A percentile compares a stretch with the other conserved stretches of the same genome.
Conservation (phyloP, 2,113 vertebrate species). For the Herpetotheres cachinnans region DNA sequence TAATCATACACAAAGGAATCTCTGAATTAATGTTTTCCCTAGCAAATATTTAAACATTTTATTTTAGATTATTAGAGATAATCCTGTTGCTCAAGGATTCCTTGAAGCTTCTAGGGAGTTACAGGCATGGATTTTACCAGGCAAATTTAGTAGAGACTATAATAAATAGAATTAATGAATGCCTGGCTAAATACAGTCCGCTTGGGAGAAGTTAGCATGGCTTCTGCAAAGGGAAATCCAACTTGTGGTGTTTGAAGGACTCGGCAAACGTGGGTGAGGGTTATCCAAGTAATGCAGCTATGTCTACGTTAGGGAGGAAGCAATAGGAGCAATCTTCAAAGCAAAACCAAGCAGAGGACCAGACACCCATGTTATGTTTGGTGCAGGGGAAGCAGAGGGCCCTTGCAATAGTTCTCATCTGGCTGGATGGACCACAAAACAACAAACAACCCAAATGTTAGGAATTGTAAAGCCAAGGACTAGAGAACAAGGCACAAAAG, state of each 20-base stretch:
- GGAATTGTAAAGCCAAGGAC: not conserved
- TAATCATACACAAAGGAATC: not conserved
- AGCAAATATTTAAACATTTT: not conserved
- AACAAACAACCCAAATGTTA: not conserved
- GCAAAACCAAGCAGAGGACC: not conserved
- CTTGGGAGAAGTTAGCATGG: not conserved
- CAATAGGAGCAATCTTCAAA: not conserved
- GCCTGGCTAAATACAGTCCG: not conserved
- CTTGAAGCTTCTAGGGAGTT: not conserved
- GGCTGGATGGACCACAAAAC: not conserved
- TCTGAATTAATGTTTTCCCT: not conserved
- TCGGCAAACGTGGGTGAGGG: not conserved
- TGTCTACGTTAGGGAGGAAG: not conserved
- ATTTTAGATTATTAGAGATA: not conserved
- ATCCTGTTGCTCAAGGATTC: not conserved
- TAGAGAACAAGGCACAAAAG: not conserved
- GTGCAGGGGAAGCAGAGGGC: not conserved
- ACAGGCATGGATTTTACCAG: not conserved
- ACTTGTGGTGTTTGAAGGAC: not conserved
- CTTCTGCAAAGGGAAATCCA: not conserved
- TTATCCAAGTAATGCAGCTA: not conserved
- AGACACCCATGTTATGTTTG: not conserved
- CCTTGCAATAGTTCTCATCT: not conserved
- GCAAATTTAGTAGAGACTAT: not conserved
- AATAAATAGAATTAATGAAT: not conserved